These are phyloP conservation scores for Luehdorfia chinensis DNA, from an alignment of 1,140 invertebrate species.

Conservation along the genomic window DNA sequence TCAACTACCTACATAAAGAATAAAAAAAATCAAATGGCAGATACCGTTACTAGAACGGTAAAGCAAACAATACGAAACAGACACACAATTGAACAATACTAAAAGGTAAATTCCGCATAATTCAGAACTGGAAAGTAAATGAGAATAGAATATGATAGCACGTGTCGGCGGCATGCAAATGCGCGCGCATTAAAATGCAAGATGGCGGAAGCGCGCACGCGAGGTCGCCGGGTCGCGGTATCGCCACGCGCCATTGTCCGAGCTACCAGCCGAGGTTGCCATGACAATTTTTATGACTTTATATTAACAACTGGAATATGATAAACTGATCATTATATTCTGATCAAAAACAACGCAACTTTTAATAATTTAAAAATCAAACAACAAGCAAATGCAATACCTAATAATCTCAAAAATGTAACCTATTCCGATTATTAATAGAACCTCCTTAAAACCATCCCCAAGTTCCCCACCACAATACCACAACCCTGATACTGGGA, in stretches of 20 bases:
- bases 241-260: conserved; percentile 71
- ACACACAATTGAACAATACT: conserved; percentile 13
- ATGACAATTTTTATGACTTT: too few relatives aligned
- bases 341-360: background rate
- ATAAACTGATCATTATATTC: too few relatives aligned
- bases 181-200: conserved; percentile 67
- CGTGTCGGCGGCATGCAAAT: conserved; percentile 63
- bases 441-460: too few relatives aligned
- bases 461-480: too few relatives aligned
- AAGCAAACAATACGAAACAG: background rate
- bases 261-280: conserved; percentile 36
- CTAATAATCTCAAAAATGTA: too few relatives aligned
- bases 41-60: background rate
- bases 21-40: background rate
- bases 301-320: too few relatives aligned
- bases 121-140: conserved; percentile 37
- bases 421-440: too few relatives aligned
- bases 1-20: too few relatives aligned
- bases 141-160: conserved; percentile 65
- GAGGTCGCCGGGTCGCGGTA: conserved; percentile 61
- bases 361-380: background rate
- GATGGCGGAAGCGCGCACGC: conserved; percentile 72
- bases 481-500: too few relatives aligned
- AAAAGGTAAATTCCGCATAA: conserved; percentile 15
- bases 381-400: too few relatives aligned